Evolutionary conservation across 2,888 invertebrate genomes (phyloP).

Genomic region (Teinopalpus imperialis): DNA sequence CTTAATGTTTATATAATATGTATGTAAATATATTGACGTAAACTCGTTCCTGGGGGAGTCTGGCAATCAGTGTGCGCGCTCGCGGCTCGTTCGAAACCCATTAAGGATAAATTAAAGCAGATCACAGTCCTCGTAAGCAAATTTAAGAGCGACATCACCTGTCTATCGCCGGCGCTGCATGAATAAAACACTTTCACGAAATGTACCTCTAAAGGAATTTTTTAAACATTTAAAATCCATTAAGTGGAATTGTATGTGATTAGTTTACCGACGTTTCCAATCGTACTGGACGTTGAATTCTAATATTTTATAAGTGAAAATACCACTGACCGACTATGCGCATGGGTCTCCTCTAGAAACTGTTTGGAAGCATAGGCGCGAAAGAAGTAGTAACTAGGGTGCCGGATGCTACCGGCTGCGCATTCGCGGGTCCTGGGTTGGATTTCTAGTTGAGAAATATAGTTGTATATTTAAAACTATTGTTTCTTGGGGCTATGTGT

Average conservation of each 20-base stretch:
- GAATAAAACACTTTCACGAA: constrained; percentile 28
- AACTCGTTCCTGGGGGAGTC: constrained; percentile 55
- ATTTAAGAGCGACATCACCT: constrained; percentile 41
- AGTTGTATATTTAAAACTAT: too few relatives aligned
- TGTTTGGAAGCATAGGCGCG: too few relatives aligned
- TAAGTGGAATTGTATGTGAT: background rate
- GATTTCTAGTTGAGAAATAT: too few relatives aligned
- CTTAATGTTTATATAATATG: constrained; percentile 6
- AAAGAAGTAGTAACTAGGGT: too few relatives aligned
- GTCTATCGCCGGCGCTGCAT: constrained; percentile 30
- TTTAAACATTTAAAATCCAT: constrained; percentile 17
- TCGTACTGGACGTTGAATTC: background rate
- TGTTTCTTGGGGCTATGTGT: too few relatives aligned
- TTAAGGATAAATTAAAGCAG: constrained; percentile 73
- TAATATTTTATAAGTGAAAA: too few relatives aligned
- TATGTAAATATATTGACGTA: constrained; percentile 16
- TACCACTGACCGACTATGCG: too few relatives aligned
- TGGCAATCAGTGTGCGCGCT: constrained; percentile 67
- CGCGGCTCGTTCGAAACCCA: constrained; percentile 67
- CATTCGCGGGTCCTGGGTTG: too few relatives aligned
- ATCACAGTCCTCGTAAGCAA: constrained; percentile 60
- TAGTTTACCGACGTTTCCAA: background rate
- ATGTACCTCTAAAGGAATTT: constrained; percentile 6
- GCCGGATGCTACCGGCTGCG: too few relatives aligned
- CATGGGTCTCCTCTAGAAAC: too few relatives aligned